Base-by-base conservation (phyloP, 2,888 invertebrate species). In the Congeria kusceri region DNA sequence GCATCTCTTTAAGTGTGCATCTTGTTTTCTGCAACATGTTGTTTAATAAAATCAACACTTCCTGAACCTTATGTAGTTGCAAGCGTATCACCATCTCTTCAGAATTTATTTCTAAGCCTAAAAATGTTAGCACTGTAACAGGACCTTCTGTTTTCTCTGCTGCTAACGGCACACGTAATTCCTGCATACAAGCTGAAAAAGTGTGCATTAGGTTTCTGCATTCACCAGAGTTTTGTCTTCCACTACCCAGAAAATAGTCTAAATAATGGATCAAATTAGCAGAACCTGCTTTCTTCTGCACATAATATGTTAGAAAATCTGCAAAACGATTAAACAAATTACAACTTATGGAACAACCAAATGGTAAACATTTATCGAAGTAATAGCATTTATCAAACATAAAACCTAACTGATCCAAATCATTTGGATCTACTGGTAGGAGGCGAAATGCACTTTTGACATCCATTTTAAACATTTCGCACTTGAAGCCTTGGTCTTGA, bases 371-470 rank as follows among this genome's bases (percentile, higher is more conserved):
- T n/a, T n/a, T n/a, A 32, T 76, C 69, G 32, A 69, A 56, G 32
- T 75, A 83, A 61, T 69, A 73, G 11, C 29, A 23, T 20, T 63
- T 49, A 15, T 73, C 44, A 58, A 72, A 68, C 44, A 56, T 39
- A 64, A 74, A 67, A 5, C 80, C 74, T 0, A 83, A 23, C 25
- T 64, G 47, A 25, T 75, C 71, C 67, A 80, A 75, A 59, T 80
- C 77, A 15, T 44, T 44, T 11, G 73, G 70, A 53, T 44, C 25
- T 3, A 83, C 62, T 4, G 71, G 68, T 18, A 80, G 29, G 9
- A 80, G 47, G 1, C 80, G 27, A 58, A 77, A 80, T 11, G 80
- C 77, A 23, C 59, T 67, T 46, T 73, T 77, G 1, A 80, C 71
- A 49, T 83, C 83, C 0, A 53, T 25, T 56, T 80, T 83, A 15